Evolutionary conservation across 1,140 invertebrate genomes (phyloP).

Genomic region (Heliothis virescens): DNA sequence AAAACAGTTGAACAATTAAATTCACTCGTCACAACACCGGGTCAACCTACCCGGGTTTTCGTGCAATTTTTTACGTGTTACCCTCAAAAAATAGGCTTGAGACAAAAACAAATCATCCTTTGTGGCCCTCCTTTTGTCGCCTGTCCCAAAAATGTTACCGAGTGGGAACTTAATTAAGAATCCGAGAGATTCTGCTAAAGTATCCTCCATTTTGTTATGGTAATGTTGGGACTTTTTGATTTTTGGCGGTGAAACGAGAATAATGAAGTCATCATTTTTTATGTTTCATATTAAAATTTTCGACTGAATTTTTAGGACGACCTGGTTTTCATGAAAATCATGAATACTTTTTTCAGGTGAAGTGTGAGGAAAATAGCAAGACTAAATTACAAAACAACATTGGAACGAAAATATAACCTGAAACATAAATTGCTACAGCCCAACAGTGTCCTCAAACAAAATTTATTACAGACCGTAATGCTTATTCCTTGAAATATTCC

Average conservation of each 20-base stretch:
- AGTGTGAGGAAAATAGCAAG: no score
- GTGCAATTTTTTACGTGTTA: constrained; percentile 52
- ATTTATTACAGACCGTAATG: background rate
- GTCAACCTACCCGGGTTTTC: constrained; percentile 33
- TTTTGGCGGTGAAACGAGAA: constrained; percentile 10
- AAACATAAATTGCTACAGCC: no score
- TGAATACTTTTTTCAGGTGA: no score
- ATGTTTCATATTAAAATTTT: constrained; percentile 13
- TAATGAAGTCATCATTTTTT: constrained; percentile 5
- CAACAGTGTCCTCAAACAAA: no score
- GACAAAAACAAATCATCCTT: constrained; percentile 57
- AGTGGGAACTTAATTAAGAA: constrained; percentile 54
- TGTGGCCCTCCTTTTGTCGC: constrained; percentile 50
- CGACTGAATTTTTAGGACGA: background rate
- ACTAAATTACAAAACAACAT: no score
- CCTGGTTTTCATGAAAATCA: no score
- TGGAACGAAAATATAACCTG: no score
- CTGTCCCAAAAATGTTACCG: constrained; percentile 42
- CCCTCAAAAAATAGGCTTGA: constrained; percentile 47
- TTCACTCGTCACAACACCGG: constrained; percentile 42
- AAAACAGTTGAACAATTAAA: constrained; percentile 46
- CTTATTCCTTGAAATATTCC: background rate
- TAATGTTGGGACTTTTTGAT: constrained; percentile 31
- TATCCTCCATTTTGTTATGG: constrained; percentile 30
- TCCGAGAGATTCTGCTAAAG: constrained; percentile 33